Percentiles rank a stretch among this genome's conserved stretches.
Evolutionary conservation across 2,797 vertebrate genomes (phyloP).

Genomic region (Cryptoprocta ferox): DNA sequence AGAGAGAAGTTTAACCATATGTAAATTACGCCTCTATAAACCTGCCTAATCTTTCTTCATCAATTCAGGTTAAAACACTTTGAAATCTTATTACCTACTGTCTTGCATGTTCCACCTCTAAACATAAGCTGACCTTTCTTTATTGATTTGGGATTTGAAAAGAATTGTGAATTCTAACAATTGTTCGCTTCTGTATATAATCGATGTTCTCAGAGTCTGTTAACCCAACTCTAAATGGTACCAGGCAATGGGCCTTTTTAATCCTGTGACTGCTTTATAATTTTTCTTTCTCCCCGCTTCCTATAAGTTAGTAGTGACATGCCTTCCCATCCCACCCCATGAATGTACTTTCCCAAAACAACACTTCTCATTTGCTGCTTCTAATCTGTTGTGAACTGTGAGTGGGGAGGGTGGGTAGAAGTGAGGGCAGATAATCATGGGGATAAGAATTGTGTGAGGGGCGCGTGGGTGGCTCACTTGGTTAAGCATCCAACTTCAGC

Average conservation of each 20-base stretch:
- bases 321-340: not conserved
- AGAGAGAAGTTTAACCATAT: not conserved
- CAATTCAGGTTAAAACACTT: conserved; percentile 1
- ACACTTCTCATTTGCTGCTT: conserved; percentile 16
- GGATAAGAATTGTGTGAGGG: conserved; percentile 11
- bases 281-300: not conserved
- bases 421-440: not conserved
- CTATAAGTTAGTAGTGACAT: not conserved
- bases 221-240: not conserved
- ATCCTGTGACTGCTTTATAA: not conserved
- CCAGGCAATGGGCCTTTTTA: not conserved
- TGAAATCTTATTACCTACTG: not conserved
- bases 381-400: conserved; percentile 30
- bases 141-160: conserved; percentile 54
- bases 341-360: conserved; percentile 4
- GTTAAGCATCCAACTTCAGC: too few relatives aligned
- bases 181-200: conserved; percentile 37
- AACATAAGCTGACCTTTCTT: conserved; percentile 21
- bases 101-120: conserved; percentile 33
- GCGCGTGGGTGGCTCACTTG: too few relatives aligned
- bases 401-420: not conserved
- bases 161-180: conserved; percentile 25
- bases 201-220: not conserved
- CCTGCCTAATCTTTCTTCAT: not conserved
- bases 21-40: conserved; percentile 5